Conservation (phyloP, 2,113 vertebrate species). For the Athene noctua region DNA sequence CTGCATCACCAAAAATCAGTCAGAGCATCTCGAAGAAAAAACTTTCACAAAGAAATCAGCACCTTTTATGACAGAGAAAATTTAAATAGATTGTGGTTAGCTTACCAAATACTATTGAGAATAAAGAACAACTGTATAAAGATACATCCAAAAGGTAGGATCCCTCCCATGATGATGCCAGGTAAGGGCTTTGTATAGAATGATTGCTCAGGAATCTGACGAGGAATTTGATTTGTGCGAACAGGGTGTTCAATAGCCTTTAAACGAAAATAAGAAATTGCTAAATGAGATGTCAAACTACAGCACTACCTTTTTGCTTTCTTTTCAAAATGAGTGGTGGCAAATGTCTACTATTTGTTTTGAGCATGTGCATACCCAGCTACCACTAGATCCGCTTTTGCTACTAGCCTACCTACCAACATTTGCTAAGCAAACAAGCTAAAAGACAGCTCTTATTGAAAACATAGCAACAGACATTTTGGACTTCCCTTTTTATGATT, state of each 20-base stretch:
- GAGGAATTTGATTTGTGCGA: slow-evolving; percentile 97
- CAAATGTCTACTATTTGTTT: not conserved
- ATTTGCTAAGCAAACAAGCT: not conserved
- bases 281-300: not conserved
- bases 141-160: slow-evolving; percentile 97
- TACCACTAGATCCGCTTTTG: not conserved
- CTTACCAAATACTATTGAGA: slow-evolving; percentile 98
- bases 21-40: not conserved
- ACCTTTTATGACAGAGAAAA: not conserved
- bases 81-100: not conserved
- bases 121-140: slow-evolving; percentile 99
- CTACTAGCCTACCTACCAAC: not conserved
- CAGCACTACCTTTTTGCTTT: not conserved
- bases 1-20: not conserved
- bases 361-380: not conserved
- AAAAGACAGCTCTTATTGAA: not conserved
- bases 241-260: slow-evolving; percentile 97
- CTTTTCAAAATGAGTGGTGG: not conserved
- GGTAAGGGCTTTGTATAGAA: slow-evolving; percentile 96
- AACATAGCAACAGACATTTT: not conserved
- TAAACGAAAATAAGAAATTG: not conserved
- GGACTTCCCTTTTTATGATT: not conserved
- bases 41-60: not conserved
- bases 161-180: slow-evolving; percentile 97
- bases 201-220: slow-evolving; percentile 96